Evolutionary conservation across 2,888 invertebrate genomes (phyloP), one percentile per base, ranked within the genome.

Genomic region (Phyto melanocephala): DNA sequence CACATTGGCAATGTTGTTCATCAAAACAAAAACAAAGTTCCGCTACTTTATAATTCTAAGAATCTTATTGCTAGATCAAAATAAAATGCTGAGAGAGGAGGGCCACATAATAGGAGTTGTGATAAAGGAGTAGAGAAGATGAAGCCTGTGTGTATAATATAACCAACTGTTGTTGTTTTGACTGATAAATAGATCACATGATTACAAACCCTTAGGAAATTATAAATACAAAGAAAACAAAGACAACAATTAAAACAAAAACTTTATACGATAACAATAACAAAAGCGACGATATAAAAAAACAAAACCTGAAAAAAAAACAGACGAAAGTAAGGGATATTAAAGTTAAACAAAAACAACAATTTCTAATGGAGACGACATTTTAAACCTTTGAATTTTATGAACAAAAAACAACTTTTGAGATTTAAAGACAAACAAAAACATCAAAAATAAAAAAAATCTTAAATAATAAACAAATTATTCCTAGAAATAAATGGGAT

Each of bases 391-490:
- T 72, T 20, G 15, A 45, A 45, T 17, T 28, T 2, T 0, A 71
- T 28, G 28, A 58, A 1, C 17, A 63, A 33, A 60, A 40, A 50
- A 10, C n/a, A n/a, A n/a, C n/a, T 37, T 11, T 71, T n/a, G 11
- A 17, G 11, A 22, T 54, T 56, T 75, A n/a, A 13, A 24, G 11
- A 20, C 22, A 47, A 71, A 58, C 58, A 54, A 67, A 58, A 24
- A 60, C 60, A 74, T 67, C 28, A 62, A 50, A 56, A 78, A 62
- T 56, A 63, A 74, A 28, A 74, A 68, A 33, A 78, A 58, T 78
- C 40, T 67, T 82, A 79, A 82, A 68, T 68, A 81, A 77, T 67
- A 76, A 80, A 72, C 54, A 72, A 81, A 63, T 17, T 68, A 35
- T 82, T 82, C 82, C 45, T 6, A 37, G 82, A 82, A 82, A 33